Percentiles rank a stretch among this genome's conserved stretches.
phyloP scores from a whole-genome alignment of 2,797 vertebrate species.

The Chromis chromis region DNA sequence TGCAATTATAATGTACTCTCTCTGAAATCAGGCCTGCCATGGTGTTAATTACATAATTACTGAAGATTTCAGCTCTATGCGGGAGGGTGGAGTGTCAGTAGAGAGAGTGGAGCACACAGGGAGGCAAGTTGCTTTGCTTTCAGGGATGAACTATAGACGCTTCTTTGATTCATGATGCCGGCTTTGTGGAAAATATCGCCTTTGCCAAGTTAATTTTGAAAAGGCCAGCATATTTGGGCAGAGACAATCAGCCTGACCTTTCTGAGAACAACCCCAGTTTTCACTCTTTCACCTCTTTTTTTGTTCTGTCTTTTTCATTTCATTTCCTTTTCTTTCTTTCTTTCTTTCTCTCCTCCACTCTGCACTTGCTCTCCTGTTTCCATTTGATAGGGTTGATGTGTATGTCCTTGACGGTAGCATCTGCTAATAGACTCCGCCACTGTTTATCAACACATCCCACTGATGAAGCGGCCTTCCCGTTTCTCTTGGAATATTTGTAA shows the following conservation, averaged over 20 bases:
- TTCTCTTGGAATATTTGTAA: constrained; percentile 74
- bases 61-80: constrained; percentile 79
- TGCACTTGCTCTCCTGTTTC: neutral
- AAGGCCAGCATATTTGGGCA: constrained; percentile 89
- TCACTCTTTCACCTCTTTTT: constrained; percentile 74
- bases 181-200: constrained; percentile 87
- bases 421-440: constrained; percentile 62
- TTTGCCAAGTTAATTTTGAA: constrained; percentile 88
- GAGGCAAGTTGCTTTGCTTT: constrained; percentile 71
- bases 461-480: constrained; percentile 65
- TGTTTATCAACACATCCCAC: constrained; percentile 68
- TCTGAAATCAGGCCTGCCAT: constrained; percentile 86
- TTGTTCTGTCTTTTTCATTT: constrained; percentile 6
- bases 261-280: constrained; percentile 81
- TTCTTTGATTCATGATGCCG: constrained; percentile 87
- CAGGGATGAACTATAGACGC: constrained; percentile 82
- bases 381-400: constrained; percentile 19
- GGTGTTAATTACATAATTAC: constrained; percentile 89
- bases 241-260: constrained; percentile 89
- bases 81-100: constrained; percentile 63
- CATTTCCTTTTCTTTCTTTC: constrained; percentile 1
- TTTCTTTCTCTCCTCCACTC: neutral
- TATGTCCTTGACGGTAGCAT: constrained; percentile 58
- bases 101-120: constrained; percentile 49
- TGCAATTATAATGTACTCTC: constrained; percentile 86